Evolutionary conservation across 2,113 vertebrate species (phyloP), one percentile per base, ranked within the genome.

Genomic region (Lepisosteus osseus): DNA sequence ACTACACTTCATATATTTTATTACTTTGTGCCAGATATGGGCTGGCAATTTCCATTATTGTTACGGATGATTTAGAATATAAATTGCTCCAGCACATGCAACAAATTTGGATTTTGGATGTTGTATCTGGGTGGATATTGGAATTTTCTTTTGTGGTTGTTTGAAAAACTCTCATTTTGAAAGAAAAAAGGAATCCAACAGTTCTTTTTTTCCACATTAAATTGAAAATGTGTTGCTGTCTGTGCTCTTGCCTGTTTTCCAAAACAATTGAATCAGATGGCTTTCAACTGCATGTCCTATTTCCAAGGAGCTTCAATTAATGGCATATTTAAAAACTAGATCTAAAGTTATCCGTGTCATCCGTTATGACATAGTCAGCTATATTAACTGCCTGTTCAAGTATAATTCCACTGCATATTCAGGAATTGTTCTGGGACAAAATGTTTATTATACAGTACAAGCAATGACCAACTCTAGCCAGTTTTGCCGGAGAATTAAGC

Each of bases 1-100:
- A 65, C 12, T 43, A 41, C 11, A 44, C 41, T 14, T 65, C 43
- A 15, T 45, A 51, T 5, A 14, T 66, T 66, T 66, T 44, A 44
- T 66, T 45, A 2, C 54, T 7, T 54, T 17, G 2, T 67, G 65
- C 15, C 65, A 67, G 65, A 15, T 47, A 54, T 67, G 44, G 8
- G 66, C 45, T 9, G 47, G 47, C n/a, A 15, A 17, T 15, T 40
- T 47, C 17, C 47, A 29, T 8, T 54, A 15, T 29, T 40, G 15
- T 17, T 51, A 54, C 12, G 15, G 14, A 54, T 11, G 66, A 68
- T 68, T 17, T 15, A 54, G 43, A 44, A 54, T 68, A 17, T 54
- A 29, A 29, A 54, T 54, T 7, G 65, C 65, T 17, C 11, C 45
- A 67, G 45, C 65, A 67, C 47, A 54, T 68, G 66, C 66, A 68